Evolutionary conservation across 2,113 vertebrate species (phyloP).

Genomic region (Agelaius tricolor): DNA sequence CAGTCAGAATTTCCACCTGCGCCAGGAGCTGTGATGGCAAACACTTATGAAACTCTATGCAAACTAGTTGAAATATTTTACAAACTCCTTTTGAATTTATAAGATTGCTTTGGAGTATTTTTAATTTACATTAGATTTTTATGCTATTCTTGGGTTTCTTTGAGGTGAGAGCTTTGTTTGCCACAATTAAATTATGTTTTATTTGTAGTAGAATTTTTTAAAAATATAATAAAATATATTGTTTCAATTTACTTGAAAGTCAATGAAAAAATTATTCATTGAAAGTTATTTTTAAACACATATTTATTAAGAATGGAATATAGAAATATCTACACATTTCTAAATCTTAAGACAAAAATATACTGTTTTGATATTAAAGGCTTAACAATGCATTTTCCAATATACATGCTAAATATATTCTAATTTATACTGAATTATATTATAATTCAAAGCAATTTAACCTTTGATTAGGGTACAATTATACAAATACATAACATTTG

Average conservation of each 20-base stretch:
- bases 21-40: rapidly evolving
- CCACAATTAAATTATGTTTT: background rate
- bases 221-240: background rate
- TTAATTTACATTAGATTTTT: background rate
- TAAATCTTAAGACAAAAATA: background rate
- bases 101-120: background rate
- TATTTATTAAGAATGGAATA: background rate
- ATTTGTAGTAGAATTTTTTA: background rate
- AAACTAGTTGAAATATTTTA: background rate
- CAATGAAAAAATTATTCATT: background rate
- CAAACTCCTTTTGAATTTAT: background rate
- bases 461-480: background rate
- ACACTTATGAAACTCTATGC: background rate
- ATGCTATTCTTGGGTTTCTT: background rate
- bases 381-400: background rate
- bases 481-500: background rate
- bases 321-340: background rate
- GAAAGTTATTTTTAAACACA: background rate
- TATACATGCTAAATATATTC: background rate
- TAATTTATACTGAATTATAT: background rate
- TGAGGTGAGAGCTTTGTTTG: background rate
- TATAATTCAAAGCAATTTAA: background rate
- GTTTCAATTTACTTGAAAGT: background rate
- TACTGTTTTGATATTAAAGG: background rate
- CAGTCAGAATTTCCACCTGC: background rate